Base-by-base conservation (phyloP, 2,113 vertebrate species). In the Cairina moschata region DNA sequence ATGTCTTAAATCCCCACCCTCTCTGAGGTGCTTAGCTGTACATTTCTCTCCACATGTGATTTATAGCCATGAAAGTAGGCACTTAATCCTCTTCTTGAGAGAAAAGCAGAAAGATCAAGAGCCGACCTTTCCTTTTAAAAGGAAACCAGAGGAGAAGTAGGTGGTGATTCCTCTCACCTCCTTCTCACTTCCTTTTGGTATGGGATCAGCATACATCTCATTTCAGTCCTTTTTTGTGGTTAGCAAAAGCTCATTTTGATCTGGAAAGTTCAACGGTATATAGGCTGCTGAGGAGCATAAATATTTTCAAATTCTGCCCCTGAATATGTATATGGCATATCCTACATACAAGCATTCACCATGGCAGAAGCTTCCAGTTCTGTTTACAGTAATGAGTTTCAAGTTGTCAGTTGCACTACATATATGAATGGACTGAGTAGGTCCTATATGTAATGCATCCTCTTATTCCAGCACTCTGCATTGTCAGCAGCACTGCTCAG, bases 101-200 rank as follows among this genome's bases (percentile, higher is more conserved):
- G 76, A 79, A 95, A 92, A 92, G 50, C 56, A 86, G n/a, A 63
- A 8, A 78, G 56, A 76, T 59, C 36, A 65, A 84, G 48, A 72
- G 72, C 67, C 17, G 82, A 36, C 72, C 32, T 88, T 94, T 77
- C 77, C 9, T 71, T 86, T 78, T 75, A 48, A 87, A 83, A 68
- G 46, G 13, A 17, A 89, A 56, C 56, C 31, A 75, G 66, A 88
- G 74, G 50, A 95, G 55, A 82, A 78, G 94, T 92, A 86, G 91
- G 89, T 96, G 92, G 83, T 93, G 92, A 93, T 91, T 97, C 91
- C 83, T 93, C 83, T 89, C 84, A 93, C 89, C 69, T 89, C 86
- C 94, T 91, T 77, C 66, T 93, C 91, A 84, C 40, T 58, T 83
- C 29, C 86, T 75, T 94, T 95, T 75, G 58, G 56, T 72, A 38